Base-by-base conservation (phyloP, 1,140 invertebrate genomes). In the Zaprionus lachaisei region DNA sequence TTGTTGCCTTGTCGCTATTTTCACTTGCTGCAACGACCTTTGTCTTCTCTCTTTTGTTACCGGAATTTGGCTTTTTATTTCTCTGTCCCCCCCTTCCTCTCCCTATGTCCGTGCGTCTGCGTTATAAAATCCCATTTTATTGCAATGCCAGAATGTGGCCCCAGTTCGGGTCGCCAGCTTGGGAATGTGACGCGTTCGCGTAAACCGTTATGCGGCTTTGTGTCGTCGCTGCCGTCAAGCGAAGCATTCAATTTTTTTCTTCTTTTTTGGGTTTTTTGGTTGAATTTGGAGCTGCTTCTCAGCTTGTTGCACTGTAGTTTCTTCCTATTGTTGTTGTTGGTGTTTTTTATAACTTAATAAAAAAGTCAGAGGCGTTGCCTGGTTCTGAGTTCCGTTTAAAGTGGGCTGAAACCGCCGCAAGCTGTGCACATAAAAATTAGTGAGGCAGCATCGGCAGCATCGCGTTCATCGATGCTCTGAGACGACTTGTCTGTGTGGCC, bases 331-430 rank as follows among this genome's bases (percentile, higher is more conserved):
- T 65, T 72, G 54, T 66, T 55, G 41, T 15, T 56, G 28, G 31
- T 51, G 49, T 61, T 82, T 87, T 87, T 89, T 89, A 89, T 90
- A 90, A 90, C 84, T 89, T 83, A 90, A 89, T 87, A 89, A 87
- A 79, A 84, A 77, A 71, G 54, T 60, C 58, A 60, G 56, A 65
- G 73, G 73, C 68, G 73, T 76, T 76, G 73, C 68, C 72, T 28
- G 68, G 34, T 61, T 54, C 44, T 17, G 71, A 86, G 82, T 86
- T 86, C 79, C 79, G 81, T 82, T 86, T 82, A 86, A 86, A 86
- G 83, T 84, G 81, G 81, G 81, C 76, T 79, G 71, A 74, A 64
- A 67, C 61, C 24, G 81, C 72, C 66, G 62, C 56, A 61, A 72
- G 73, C 73, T 61, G 61, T 80, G 80, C 76, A 79, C 83, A 71